A percentile compares a stretch with the other conserved stretches of the same genome.
phyloP scores from a whole-genome alignment of 2,113 vertebrate species.

The Thunnus thynnus region DNA sequence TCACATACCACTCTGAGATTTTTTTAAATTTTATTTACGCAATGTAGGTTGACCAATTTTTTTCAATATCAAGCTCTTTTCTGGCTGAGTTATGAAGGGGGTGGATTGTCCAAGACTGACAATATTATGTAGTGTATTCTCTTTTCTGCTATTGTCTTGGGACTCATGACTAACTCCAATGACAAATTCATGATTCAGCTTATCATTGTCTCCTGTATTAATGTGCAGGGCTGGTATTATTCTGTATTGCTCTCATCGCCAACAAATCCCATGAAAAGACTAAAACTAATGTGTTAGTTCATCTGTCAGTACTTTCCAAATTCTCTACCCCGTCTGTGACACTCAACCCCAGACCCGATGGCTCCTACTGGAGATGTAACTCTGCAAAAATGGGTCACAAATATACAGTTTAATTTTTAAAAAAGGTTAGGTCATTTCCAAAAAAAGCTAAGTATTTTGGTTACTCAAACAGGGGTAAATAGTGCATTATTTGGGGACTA shows the following conservation, averaged over 20 bases:
- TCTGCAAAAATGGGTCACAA: too few species aligned
- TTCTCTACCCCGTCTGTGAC: too few species aligned
- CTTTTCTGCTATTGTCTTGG: conserved; percentile 51
- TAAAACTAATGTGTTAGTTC: neutral
- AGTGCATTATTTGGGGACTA: too few species aligned
- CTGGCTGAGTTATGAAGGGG: conserved; percentile 6
- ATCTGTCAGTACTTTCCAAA: neutral
- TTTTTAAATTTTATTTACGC: conserved; percentile 8
- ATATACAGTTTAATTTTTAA: too few species aligned
- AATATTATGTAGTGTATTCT: conserved; percentile 29
- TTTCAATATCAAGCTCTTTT: conserved; percentile 1
- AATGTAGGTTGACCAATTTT: conserved; percentile 22
- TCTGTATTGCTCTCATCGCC: neutral
- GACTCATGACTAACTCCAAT: conserved; percentile 47
- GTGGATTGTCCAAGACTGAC: conserved; percentile 12
- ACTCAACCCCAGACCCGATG: too few species aligned
- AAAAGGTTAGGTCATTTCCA: too few species aligned
- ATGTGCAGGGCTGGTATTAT: conserved; percentile 13
- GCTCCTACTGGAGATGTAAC: too few species aligned
- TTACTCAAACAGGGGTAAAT: too few species aligned
- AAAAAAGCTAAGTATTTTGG: too few species aligned
- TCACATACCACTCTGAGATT: neutral
- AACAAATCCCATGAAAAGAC: conserved; percentile 9
- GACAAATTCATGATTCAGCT: conserved; percentile 46
- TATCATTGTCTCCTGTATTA: conserved; percentile 16